Conservation (phyloP, 2,797 vertebrate species). For the Mormyrops boulengeri region DNA sequence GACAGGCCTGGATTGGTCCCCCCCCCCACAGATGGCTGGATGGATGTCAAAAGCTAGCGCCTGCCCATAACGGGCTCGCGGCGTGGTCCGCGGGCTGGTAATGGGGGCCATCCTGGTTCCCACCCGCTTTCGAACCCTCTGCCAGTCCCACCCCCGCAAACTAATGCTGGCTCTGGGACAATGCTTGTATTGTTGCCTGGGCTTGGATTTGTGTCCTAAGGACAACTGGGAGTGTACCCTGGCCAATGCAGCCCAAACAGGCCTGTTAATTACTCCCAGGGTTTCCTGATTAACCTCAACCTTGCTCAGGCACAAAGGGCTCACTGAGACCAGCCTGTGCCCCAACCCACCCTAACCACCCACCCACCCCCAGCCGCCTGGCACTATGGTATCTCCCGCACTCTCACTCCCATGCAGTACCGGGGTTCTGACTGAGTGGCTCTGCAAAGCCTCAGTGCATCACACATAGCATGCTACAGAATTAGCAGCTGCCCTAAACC, state of each 20-base stretch:
- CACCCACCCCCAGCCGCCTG: neutral
- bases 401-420: slow-evolving; percentile 17
- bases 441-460: neutral
- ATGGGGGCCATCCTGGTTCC: slow-evolving; percentile 56
- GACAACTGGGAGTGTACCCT: slow-evolving; percentile 69
- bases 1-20: slow-evolving; percentile 58
- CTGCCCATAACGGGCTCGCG: slow-evolving; percentile 44
- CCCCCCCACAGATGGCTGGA: slow-evolving; percentile 55
- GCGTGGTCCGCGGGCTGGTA: slow-evolving; percentile 33
- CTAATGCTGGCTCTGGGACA: slow-evolving; percentile 64
- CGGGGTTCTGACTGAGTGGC: neutral
- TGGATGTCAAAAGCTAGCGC: slow-evolving; percentile 57
- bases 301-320: slow-evolving; percentile 51
- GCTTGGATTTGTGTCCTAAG: slow-evolving; percentile 54
- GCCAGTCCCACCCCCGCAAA: slow-evolving; percentile 36
- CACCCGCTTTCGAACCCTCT: slow-evolving; percentile 52
- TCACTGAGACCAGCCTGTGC: slow-evolving; percentile 47
- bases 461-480: neutral
- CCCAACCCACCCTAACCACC: slow-evolving; percentile 30
- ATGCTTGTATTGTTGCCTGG: slow-evolving; percentile 65
- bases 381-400: slow-evolving; percentile 24
- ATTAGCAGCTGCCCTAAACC: neutral
- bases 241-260: slow-evolving; percentile 58
- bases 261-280: slow-evolving; percentile 61
- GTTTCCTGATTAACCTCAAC: slow-evolving; percentile 61